phyloP scores from a whole-genome alignment of 1,140 invertebrate species.

The Diuraphis noxia region DNA sequence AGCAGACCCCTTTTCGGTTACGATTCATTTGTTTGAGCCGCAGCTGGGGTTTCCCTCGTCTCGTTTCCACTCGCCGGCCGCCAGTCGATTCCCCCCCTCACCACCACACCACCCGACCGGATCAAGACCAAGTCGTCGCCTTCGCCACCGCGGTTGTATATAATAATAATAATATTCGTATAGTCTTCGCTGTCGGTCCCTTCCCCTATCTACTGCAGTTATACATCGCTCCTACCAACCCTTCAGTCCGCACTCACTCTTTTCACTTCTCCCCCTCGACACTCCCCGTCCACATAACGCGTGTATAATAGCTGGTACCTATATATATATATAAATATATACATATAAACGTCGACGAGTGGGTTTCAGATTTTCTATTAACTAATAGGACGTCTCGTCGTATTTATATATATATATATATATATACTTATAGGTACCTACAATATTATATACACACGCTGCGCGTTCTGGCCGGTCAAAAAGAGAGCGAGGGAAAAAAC shows the following conservation, averaged over 20 bases:
- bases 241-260: background rate
- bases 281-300: background rate
- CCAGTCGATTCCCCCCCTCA: background rate
- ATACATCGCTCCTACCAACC: background rate
- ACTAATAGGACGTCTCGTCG: conserved; percentile 28
- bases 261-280: background rate
- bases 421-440: too few species aligned
- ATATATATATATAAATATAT: background rate
- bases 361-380: conserved; percentile 35
- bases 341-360: background rate
- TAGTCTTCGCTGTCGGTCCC: background rate
- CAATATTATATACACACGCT: background rate
- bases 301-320: background rate
- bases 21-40: conserved; percentile 43
- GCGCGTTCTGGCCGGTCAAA: background rate
- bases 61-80: background rate
- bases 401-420: background rate
- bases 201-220: background rate
- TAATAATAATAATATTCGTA: too few species aligned
- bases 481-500: background rate
- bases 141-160: background rate
- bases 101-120: too few species aligned
- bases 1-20: conserved; percentile 39
- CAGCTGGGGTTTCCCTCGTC: conserved; percentile 33
- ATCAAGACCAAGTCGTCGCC: background rate